Evolutionary conservation across 2,797 vertebrate species (phyloP).

Genomic region (Huso huso): DNA sequence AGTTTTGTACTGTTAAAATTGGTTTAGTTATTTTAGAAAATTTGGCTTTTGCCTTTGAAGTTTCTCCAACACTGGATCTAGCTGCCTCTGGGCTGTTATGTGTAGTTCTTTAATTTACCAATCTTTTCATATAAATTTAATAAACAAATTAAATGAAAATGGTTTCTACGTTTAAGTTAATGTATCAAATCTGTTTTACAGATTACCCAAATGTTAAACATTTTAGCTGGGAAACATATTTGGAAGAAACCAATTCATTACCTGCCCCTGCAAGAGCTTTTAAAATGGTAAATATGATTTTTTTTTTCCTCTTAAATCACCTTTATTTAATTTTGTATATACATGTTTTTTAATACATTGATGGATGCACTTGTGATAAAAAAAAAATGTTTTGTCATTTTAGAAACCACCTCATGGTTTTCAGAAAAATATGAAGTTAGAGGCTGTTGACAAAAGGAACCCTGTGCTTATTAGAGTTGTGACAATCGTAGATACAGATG

Average conservation of each 20-base stretch:
- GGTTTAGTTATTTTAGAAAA: no score
- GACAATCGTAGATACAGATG: conserved; percentile 64
- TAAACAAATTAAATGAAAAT: no score
- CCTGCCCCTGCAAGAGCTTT: conserved; percentile 75
- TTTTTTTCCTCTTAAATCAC: not conserved
- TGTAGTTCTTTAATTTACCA: no score
- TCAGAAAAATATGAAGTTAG: conserved; percentile 71
- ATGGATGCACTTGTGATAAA: no score
- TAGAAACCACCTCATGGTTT: conserved; percentile 73
- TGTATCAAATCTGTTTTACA: conserved; percentile 21
- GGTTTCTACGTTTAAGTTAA: no score
- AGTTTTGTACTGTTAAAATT: no score
- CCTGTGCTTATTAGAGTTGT: conserved; percentile 67
- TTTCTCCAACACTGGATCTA: no score
- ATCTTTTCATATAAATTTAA: no score
- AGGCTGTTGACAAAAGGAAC: conserved; percentile 72
- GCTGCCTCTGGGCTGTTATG: no score
- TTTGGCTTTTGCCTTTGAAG: no score
- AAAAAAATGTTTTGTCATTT: not conserved
- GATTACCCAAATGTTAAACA: conserved; percentile 62
- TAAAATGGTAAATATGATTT: conserved; percentile 59
- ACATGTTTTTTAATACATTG: no score
- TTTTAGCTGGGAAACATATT: conserved; percentile 76
- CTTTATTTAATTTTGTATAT: no score
- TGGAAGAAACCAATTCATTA: conserved; percentile 72